Evolutionary conservation across 1,140 invertebrate genomes (phyloP), one percentile per base, ranked within the genome.

Genomic region (Hyphantria cunea): DNA sequence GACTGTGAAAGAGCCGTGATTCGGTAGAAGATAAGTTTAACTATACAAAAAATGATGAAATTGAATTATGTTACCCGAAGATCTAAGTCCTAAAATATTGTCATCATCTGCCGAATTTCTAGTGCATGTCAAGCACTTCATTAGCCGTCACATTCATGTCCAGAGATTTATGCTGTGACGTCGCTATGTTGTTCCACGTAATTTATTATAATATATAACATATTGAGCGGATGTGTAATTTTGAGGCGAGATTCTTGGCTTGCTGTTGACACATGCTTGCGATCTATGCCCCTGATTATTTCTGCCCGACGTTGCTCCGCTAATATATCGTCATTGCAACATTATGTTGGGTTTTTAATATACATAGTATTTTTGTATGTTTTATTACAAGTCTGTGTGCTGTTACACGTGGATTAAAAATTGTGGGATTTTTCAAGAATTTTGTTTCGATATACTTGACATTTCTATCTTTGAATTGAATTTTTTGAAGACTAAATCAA

Each of bases 161-260:
- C 0, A 41, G 39, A 58, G 49, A 48, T 56, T 13, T 25, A 42
- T 56, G 14, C 14, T 12, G 45, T 25, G 14, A 49, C 32, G 52
- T 44, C 50, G 13, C 56, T 10, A 14, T 13, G 47, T 34, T 54
- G 55, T 48, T 54, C 17, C 44, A 54, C 70, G 66, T 55, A 31
- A 60, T 51, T 33, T 41, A 51, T 61, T 61, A 52, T 51, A 61
- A 61, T 44, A 49, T 49, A 49, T 48, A 58, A 48, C 33, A 25
- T 34, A 56, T 47, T 56, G 55, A 45, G 48, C 72, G 78, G 76
- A 78, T 79, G 54, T 78, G 69, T 81, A 76, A 79, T 73, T 78
- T 72, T 67, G 70, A 67, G 65, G 59, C 63, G 69, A 52, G 12
- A 81, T 79, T 80, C 78, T 81, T 79, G 80, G 80, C 78, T 34